These are phyloP conservation scores for Chaitophorus viminalis DNA, from an alignment of 2,888 invertebrate genomes.

Conservation along the genomic window DNA sequence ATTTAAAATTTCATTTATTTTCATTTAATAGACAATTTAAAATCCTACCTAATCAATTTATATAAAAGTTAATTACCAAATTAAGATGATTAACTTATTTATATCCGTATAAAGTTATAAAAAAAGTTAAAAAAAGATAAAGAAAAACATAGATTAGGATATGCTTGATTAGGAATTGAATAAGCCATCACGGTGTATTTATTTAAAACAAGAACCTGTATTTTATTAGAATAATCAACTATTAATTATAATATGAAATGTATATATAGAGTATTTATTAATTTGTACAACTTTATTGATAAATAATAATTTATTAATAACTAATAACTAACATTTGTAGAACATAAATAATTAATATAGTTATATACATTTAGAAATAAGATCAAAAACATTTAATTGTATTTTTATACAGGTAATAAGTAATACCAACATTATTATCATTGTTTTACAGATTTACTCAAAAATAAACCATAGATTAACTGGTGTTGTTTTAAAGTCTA, in stretches of 20 bases:
- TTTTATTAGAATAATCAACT: neutral
- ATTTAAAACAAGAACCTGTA: neutral
- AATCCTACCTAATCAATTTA: neutral
- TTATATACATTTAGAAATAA: too few relatives aligned
- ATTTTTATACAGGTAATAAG: too few relatives aligned
- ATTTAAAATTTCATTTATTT: neutral
- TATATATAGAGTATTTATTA: neutral
- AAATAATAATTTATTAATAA: neutral
- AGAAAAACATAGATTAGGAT: neutral
- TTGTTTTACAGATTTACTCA: too few relatives aligned
- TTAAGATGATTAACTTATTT: neutral
- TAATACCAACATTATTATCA: too few relatives aligned
- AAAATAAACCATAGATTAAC: too few relatives aligned
- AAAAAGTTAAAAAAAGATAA: conserved; percentile 16
- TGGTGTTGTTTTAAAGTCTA: too few relatives aligned
- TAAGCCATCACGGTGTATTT: neutral
- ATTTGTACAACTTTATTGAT: neutral
- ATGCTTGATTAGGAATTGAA: neutral
- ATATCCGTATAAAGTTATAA: neutral
- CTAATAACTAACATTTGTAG: neutral
- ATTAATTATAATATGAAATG: neutral
- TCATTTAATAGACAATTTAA: neutral
- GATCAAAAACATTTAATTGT: too few relatives aligned
- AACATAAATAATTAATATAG: too few relatives aligned
- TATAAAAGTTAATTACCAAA: neutral